phyloP scores from a whole-genome alignment of 2,888 invertebrate genomes.

The Allophyes oxyacanthae region DNA sequence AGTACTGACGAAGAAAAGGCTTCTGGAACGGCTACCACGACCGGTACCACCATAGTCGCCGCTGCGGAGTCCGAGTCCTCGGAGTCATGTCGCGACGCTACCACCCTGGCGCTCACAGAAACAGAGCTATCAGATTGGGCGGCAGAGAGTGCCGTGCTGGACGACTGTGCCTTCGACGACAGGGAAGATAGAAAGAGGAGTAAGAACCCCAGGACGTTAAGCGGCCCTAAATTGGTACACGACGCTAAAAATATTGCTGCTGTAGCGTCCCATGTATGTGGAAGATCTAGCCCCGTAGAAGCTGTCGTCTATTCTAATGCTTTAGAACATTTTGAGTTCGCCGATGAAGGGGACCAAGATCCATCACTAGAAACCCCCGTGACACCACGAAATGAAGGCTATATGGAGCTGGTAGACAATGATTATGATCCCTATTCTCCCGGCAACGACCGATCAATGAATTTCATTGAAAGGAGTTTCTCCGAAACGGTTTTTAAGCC shows the following conservation, averaged over 20 bases:
- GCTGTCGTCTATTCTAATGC: conserved; percentile 86
- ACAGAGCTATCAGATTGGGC: conserved; percentile 97
- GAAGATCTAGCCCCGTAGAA: conserved; percentile 73
- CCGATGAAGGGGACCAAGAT: conserved; percentile 96
- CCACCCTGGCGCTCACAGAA: conserved; percentile 93
- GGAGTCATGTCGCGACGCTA: conserved; percentile 92
- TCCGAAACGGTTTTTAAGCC: conserved; percentile 79
- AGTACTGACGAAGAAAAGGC: conserved; percentile 71
- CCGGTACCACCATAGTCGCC: conserved; percentile 82
- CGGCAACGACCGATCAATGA: conserved; percentile 84
- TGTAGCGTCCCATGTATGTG: conserved; percentile 82
- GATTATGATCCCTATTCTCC: conserved; percentile 79
- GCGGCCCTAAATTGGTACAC: conserved; percentile 77
- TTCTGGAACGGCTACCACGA: conserved; percentile 74
- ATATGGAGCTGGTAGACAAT: conserved; percentile 84
- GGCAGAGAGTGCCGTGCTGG: conserved; percentile 93
- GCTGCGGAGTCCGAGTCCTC: conserved; percentile 84
- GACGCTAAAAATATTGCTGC: conserved; percentile 81
- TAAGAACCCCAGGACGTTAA: conserved; percentile 76
- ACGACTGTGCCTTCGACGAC: conserved; percentile 90
- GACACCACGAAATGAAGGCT: conserved; percentile 77
- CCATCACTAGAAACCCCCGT: conserved; percentile 90
- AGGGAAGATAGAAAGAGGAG: conserved; percentile 73
- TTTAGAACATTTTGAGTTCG: conserved; percentile 94
- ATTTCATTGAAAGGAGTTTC: conserved; percentile 88